A percentile compares a stretch with the other conserved stretches of the same genome.
Conservation (phyloP, 1,140 invertebrate species). For the Asbolus verrucosus region DNA sequence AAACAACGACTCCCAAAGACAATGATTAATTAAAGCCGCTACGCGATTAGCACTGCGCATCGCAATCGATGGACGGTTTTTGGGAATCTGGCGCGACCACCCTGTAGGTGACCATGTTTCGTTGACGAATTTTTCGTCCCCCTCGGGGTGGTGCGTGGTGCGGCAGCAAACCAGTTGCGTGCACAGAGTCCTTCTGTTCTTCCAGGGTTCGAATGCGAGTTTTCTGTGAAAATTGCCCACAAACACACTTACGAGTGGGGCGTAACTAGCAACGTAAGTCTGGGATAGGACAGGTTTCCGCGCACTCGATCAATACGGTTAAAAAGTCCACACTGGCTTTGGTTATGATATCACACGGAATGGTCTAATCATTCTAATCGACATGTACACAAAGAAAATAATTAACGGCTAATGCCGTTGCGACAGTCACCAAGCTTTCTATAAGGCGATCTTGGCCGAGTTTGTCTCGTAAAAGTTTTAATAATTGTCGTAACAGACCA, state of each 20-base stretch:
- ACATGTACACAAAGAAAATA: constrained; percentile 34
- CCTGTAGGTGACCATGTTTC: too few relatives aligned
- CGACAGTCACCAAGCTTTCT: constrained; percentile 5
- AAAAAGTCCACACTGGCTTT: constrained; percentile 32
- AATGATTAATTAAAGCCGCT: too few relatives aligned
- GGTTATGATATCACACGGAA: constrained; percentile 32
- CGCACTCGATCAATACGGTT: constrained; percentile 36
- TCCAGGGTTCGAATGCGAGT: constrained; percentile 3
- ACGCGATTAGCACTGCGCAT: too few relatives aligned
- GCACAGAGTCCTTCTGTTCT: background rate
- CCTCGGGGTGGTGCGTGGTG: background rate
- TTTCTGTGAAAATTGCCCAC: constrained; percentile 32
- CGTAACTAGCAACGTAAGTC: constrained; percentile 40
- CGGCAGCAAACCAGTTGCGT: constrained; percentile 16
- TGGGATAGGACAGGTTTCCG: constrained; percentile 35
- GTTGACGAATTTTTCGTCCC: too few relatives aligned
- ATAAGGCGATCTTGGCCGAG: background rate
- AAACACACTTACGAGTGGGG: constrained; percentile 34
- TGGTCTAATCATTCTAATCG: constrained; percentile 39
- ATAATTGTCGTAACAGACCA: too few relatives aligned
- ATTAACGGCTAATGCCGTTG: constrained; percentile 20
- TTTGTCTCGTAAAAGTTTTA: background rate
- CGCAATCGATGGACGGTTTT: too few relatives aligned
- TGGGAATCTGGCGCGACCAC: too few relatives aligned
- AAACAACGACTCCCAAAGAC: too few relatives aligned